These are phyloP conservation scores for Drosophila lowei DNA, from an alignment of 1,140 invertebrate species.

Conservation along the genomic window DNA sequence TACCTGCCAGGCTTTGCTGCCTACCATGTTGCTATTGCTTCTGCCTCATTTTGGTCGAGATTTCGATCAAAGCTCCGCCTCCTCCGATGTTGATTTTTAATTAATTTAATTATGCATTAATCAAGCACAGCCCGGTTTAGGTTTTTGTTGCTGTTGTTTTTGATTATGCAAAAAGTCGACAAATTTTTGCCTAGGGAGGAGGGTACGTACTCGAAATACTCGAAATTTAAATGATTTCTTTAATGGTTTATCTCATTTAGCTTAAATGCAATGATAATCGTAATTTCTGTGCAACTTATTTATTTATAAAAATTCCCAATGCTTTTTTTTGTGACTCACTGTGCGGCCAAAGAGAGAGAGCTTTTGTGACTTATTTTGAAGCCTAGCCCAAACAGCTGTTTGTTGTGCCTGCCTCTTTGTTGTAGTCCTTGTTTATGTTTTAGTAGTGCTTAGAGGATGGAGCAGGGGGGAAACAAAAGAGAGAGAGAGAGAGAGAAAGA, in stretches of 20 bases:
- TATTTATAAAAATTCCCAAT: slow-evolving; percentile 40
- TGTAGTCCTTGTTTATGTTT: slow-evolving; percentile 39
- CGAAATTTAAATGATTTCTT: too few relatives aligned
- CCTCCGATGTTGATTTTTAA: slow-evolving; percentile 14
- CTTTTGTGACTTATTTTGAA: slow-evolving; percentile 6
- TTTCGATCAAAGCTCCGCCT: slow-evolving; percentile 1
- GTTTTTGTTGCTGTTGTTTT: slow-evolving; percentile 1
- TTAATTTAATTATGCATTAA: slow-evolving; percentile 55
- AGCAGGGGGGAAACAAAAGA: slow-evolving; percentile 13
- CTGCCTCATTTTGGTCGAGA: neutral
- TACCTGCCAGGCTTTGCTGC: too few relatives aligned
- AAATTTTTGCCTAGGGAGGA: too few relatives aligned
- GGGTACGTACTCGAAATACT: too few relatives aligned
- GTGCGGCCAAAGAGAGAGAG: neutral
- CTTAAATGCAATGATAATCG: slow-evolving; percentile 1
- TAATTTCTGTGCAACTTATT: slow-evolving; percentile 22
- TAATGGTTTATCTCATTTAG: neutral
- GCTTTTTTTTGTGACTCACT: slow-evolving; percentile 41
- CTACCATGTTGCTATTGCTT: neutral
- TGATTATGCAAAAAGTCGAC: neutral
- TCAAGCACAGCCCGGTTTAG: slow-evolving; percentile 9
- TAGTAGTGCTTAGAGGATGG: slow-evolving; percentile 43
- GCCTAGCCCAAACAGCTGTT: slow-evolving; percentile 77
- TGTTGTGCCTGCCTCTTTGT: slow-evolving; percentile 47
- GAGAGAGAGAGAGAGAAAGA: slow-evolving; percentile 17